These are phyloP conservation scores for Andrena dorsata DNA, from an alignment of 2,888 invertebrate genomes.

Conservation along the genomic window DNA sequence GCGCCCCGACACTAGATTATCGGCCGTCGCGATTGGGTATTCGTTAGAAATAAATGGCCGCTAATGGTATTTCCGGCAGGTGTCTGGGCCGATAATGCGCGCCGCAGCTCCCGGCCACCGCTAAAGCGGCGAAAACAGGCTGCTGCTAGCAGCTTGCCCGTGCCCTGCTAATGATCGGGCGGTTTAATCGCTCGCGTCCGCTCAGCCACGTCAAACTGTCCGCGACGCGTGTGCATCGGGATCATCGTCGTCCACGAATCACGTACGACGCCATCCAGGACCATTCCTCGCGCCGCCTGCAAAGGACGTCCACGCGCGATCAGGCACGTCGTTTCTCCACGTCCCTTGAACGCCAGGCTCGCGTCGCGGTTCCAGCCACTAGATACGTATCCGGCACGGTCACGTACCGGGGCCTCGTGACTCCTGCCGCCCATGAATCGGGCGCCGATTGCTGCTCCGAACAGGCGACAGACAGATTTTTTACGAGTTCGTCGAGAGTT, in stretches of 20 bases:
- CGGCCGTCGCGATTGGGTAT: constrained; percentile 73
- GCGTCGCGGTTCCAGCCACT: constrained; percentile 39
- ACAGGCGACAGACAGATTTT: neutral
- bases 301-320: constrained; percentile 18
- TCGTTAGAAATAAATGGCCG: constrained; percentile 75
- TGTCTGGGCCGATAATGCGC: constrained; percentile 71
- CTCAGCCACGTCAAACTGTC: constrained; percentile 28
- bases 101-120: constrained; percentile 53
- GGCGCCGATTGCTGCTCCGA: constrained; percentile 9
- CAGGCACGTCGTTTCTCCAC: constrained; percentile 5
- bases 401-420: constrained; percentile 27
- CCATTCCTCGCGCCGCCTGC: constrained; percentile 13
- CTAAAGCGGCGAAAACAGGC: constrained; percentile 64
- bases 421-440: constrained; percentile 13
- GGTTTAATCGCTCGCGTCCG: constrained; percentile 53
- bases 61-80: constrained; percentile 72
- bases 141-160: constrained; percentile 10
- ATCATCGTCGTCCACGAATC: constrained; percentile 29
- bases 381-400: neutral
- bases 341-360: constrained; percentile 18
- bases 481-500: neutral
- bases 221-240: constrained; percentile 5
- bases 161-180: constrained; percentile 52
- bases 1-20: constrained; percentile 48
- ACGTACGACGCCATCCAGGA: constrained; percentile 28